These are phyloP conservation scores for Enteromius mattozi DNA, from an alignment of 2,797 vertebrate species.

Conservation along the genomic window DNA sequence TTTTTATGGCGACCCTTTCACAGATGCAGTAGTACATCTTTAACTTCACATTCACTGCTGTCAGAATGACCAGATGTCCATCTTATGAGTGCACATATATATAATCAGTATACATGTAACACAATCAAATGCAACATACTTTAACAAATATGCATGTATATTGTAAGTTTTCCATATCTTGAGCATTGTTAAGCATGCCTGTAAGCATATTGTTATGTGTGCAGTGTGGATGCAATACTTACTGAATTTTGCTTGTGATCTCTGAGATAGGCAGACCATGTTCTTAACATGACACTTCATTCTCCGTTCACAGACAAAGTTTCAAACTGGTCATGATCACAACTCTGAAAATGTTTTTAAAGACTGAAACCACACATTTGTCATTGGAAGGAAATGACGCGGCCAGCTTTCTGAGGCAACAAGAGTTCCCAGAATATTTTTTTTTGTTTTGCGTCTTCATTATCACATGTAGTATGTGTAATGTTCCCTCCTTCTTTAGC, in stretches of 20 bases:
- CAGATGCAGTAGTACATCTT: neutral
- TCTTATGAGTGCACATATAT: conserved; percentile 10
- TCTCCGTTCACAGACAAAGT: conserved; percentile 70
- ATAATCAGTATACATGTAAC: neutral
- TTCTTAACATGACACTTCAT: conserved; percentile 81
- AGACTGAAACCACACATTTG: conserved; percentile 79
- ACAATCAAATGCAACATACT: conserved; percentile 5
- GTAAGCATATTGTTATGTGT: conserved; percentile 25
- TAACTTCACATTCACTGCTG: neutral
- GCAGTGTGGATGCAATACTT: conserved; percentile 65
- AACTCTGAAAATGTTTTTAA: conserved; percentile 75
- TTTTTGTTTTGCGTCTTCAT: conserved; percentile 51
- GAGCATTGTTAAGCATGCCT: conserved; percentile 2
- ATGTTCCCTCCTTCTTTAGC: conserved; percentile 44
- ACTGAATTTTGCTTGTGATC: conserved; percentile 72
- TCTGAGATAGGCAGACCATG: conserved; percentile 72
- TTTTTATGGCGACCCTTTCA: neutral
- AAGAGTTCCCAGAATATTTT: conserved; percentile 80
- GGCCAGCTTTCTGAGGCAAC: conserved; percentile 75
- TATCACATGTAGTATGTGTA: conserved; percentile 63
- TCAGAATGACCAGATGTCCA: conserved; percentile 6
- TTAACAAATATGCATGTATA: neutral
- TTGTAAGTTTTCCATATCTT: neutral
- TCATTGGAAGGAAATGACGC: conserved; percentile 82
- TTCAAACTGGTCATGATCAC: conserved; percentile 74